Base-by-base conservation (phyloP, 2,797 vertebrate genomes). In the Cyprinella venusta region DNA sequence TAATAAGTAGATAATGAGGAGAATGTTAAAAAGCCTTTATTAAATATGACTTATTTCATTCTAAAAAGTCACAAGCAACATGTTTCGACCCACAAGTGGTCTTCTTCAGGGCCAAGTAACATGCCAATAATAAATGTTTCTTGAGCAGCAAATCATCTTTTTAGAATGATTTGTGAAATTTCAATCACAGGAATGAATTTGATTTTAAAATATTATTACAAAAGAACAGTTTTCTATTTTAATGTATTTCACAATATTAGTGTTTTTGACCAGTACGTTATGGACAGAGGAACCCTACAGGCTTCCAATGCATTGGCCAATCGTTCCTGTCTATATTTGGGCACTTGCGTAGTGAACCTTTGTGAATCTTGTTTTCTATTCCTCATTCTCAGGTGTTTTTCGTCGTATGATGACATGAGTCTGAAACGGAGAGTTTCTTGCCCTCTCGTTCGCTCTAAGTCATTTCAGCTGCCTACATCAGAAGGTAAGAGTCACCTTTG, bases 331-430 rank as follows among this genome's bases (percentile, higher is more conserved):
- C n/a, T 63, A 1, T 26, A 77, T 45, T 38, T n/a, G 10, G 69
- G 19, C 16, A 50, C 69, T 33, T 72, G 16, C 16, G 6, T 19
- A 30, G 33, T 45, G 10, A 12, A 30, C 13, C 12, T 77, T 21
- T 33, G 18, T 9, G 4, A 42, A 19, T 24, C 33, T 56, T 33
- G 48, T 59, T 59, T 24, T 50, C 10, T 79, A 4, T 85, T 84
- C 88, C 48, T 88, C 24, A n/a, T 30, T 77, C 71, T 83, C 88
- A 96, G 98, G 79, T 99, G 98, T 93, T 98, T 99, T 89, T 99
- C 98, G 59, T 99, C 97, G 36, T 99, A 99, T 63, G 98, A 99
- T 81, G 97, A 99, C 88, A 97, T 97, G 96, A 99, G 96, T 94
- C 93, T 99, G 85, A 98, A 96, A 92, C 96, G 97, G 91, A 97